Evolutionary conservation across 2,888 invertebrate genomes (phyloP).

Genomic region (Dichetophora obliterata): DNA sequence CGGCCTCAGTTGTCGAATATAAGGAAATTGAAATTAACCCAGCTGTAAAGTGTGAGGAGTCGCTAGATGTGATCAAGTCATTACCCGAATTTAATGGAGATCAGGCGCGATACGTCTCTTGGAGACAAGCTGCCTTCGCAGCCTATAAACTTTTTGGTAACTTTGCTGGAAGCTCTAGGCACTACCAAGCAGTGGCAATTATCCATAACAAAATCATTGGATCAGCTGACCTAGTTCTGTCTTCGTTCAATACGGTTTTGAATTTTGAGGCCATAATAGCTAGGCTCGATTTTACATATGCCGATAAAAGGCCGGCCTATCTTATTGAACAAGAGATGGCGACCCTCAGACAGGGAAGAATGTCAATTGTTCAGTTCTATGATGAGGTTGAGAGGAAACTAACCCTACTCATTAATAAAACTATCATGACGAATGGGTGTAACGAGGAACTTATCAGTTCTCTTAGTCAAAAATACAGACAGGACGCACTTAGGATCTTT

Average conservation of each 20-base stretch:
- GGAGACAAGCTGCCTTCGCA: constrained; percentile 35
- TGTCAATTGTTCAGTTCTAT: no score
- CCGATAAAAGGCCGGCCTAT: constrained; percentile 34
- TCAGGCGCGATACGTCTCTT: constrained; percentile 22
- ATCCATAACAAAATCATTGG: constrained; percentile 37
- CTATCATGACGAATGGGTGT: constrained; percentile 43
- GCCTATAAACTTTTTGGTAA: constrained; percentile 36
- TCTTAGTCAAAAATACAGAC: constrained; percentile 31
- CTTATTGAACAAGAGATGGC: constrained; percentile 42
- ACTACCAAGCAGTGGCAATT: constrained; percentile 34
- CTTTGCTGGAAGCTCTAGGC: constrained; percentile 11
- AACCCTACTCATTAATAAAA: background rate
- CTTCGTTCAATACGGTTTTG: constrained; percentile 37
- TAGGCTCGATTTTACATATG: constrained; percentile 31
- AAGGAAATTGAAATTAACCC: background rate
- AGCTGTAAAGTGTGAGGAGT: background rate
- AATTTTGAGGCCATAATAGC: constrained; percentile 39
- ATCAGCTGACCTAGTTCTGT: constrained; percentile 19
- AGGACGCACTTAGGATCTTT: background rate
- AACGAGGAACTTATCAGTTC: constrained; percentile 34
- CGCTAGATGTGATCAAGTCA: background rate
- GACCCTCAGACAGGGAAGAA: no score
- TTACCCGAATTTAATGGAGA: constrained; percentile 8
- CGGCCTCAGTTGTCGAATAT: no score
- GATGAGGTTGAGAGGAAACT: no score